Conservation (phyloP, 2,888 invertebrate genomes). For the Acleris holmiana region DNA sequence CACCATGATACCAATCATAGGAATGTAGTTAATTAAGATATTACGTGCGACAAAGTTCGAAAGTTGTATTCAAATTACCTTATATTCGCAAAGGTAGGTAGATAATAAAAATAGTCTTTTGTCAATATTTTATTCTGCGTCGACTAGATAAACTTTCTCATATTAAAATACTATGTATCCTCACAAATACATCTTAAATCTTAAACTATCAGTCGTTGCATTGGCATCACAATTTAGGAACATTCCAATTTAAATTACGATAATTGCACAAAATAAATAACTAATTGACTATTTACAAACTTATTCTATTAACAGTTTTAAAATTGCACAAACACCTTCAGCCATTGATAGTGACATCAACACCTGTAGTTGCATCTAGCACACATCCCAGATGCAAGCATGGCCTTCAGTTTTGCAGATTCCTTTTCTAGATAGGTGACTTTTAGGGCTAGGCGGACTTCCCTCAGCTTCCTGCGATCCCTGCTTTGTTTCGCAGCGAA, state of each 20-base stretch:
- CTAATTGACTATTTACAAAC: constrained; percentile 23
- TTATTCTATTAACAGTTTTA: background rate
- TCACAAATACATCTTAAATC: background rate
- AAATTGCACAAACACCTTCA: constrained; percentile 21
- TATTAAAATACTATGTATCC: constrained; percentile 7
- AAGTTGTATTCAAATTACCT: background rate
- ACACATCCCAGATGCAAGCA: constrained; percentile 82
- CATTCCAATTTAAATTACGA: background rate
- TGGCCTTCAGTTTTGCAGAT: constrained; percentile 90
- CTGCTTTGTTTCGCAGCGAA: constrained; percentile 97
- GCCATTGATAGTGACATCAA: background rate
- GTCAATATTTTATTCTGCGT: constrained; percentile 12
- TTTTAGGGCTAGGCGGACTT: constrained; percentile 95
- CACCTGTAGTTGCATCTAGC: constrained; percentile 44
- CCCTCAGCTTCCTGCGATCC: constrained; percentile 94
- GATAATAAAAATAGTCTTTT: background rate
- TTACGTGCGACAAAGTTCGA: no score
- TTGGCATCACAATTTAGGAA: constrained; percentile 19
- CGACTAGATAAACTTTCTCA: constrained; percentile 24
- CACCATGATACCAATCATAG: no score
- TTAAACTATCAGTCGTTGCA: constrained; percentile 8
- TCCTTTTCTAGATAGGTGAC: constrained; percentile 95
- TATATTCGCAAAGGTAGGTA: background rate
- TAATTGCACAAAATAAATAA: constrained; percentile 27
- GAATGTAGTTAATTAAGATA: no score